Percentiles rank a stretch among this genome's conserved stretches.
These are phyloP conservation scores for Huso huso DNA, from an alignment of 2,797 vertebrate species.

Conservation along the genomic window DNA sequence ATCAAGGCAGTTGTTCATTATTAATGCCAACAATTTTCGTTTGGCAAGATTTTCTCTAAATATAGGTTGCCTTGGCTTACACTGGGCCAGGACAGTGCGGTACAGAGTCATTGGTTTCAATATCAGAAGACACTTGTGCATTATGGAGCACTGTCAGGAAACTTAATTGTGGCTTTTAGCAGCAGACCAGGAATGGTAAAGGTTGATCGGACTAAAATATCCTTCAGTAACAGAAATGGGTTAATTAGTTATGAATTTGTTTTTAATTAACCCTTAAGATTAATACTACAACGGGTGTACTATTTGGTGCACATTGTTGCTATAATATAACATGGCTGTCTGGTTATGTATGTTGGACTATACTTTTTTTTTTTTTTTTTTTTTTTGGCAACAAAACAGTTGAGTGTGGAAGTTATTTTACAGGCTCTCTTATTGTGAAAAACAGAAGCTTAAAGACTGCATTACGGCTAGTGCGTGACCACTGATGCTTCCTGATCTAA, in stretches of 20 bases:
- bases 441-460: too few species aligned
- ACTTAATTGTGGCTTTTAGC: not conserved
- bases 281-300: too few species aligned
- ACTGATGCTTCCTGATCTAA: not conserved
- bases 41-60: constrained; percentile 25
- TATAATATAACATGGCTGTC: too few species aligned
- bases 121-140: constrained; percentile 2
- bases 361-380: too few species aligned
- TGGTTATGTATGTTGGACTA: too few species aligned
- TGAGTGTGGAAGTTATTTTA: too few species aligned
- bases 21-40: constrained; percentile 30
- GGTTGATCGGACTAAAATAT: not conserved
- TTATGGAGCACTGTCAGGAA: constrained; percentile 4
- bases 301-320: too few species aligned
- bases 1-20: constrained; percentile 25
- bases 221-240: not conserved
- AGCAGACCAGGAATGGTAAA: not conserved
- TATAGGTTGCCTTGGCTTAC: constrained; percentile 25
- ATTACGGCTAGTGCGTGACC: too few species aligned
- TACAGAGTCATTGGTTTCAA: constrained; percentile 4
- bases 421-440: too few species aligned
- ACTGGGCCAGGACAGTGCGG: constrained; percentile 2
- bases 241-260: too few species aligned
- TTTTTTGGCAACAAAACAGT: too few species aligned
- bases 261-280: too few species aligned